Evolutionary conservation across 1,140 invertebrate genomes (phyloP).

Genomic region (Solenopsis fugax): DNA sequence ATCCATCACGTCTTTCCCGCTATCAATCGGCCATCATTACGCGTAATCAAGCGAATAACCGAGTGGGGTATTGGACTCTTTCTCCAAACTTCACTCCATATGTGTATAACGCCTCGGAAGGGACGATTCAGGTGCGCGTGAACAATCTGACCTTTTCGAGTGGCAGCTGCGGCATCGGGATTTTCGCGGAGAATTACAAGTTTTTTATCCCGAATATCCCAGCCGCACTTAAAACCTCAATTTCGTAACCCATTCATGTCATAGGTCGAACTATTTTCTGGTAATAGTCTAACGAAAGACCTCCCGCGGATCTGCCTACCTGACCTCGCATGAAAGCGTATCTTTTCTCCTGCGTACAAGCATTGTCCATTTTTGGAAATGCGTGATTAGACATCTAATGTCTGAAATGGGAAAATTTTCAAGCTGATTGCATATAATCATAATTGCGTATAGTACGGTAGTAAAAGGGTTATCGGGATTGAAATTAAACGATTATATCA

Average conservation of each 20-base stretch:
- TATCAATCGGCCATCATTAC: constrained; percentile 84
- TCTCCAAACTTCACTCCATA: constrained; percentile 34
- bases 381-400: constrained; percentile 9
- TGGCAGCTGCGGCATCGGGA: constrained; percentile 72
- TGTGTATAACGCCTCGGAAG: neutral
- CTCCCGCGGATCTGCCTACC: constrained; percentile 39
- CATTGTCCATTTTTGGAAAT: constrained; percentile 44
- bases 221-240: constrained; percentile 81
- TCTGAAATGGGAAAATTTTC: neutral
- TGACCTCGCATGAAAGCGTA: constrained; percentile 22
- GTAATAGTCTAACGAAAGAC: constrained; percentile 57
- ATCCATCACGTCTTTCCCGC: constrained; percentile 78
- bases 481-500: neutral
- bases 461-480: neutral
- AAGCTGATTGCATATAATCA: neutral
- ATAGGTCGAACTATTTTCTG: constrained; percentile 61
- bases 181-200: constrained; percentile 80
- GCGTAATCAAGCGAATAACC: constrained; percentile 83
- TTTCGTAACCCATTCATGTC: constrained; percentile 82
- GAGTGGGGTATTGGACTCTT: constrained; percentile 53
- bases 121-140: constrained; percentile 62
- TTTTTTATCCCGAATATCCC: constrained; percentile 78
- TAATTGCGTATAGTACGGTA: neutral
- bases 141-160: constrained; percentile 55
- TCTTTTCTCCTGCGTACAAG: neutral